Evolutionary conservation across 2,888 invertebrate species (phyloP).

Genomic region (Heliconius charithonia): DNA sequence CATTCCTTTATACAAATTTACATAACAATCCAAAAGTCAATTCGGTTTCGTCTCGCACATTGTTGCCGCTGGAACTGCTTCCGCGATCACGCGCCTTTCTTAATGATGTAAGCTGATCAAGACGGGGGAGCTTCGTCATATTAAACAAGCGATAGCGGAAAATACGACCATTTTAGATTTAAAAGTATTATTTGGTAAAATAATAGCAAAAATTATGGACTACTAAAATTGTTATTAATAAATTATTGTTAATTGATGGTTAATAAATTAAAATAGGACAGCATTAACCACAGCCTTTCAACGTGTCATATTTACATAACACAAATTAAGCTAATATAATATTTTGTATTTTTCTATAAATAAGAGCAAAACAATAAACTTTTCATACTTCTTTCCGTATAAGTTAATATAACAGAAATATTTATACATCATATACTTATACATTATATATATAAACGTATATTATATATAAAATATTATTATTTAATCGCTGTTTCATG

Average conservation of each 20-base stretch:
- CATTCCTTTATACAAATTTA: conserved; percentile 18
- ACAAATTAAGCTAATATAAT: neutral
- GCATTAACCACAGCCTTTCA: neutral
- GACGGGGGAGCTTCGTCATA: conserved; percentile 9
- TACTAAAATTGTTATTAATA: neutral
- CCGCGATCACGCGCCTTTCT: conserved; percentile 34
- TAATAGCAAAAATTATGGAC: neutral
- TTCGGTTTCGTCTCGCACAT: conserved; percentile 33
- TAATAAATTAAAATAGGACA: neutral
- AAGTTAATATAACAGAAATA: neutral
- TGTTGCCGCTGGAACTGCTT: conserved; percentile 33
- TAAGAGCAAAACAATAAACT: neutral
- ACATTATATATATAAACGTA: neutral
- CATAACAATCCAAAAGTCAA: conserved; percentile 31
- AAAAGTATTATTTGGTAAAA: neutral
- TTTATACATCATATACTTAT: neutral
- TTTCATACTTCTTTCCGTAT: neutral
- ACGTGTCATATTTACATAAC: neutral
- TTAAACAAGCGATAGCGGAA: conserved; percentile 23
- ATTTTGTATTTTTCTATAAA: neutral
- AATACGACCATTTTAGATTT: neutral
- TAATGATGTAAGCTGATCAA: conserved; percentile 36
- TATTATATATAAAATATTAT: neutral
- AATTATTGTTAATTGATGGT: neutral
- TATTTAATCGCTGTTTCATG: conserved; percentile 30